Percentiles rank a stretch among this genome's conserved stretches.
These are phyloP conservation scores for Onthophagus taurus DNA, from an alignment of 1,140 invertebrate genomes.

Conservation along the genomic window DNA sequence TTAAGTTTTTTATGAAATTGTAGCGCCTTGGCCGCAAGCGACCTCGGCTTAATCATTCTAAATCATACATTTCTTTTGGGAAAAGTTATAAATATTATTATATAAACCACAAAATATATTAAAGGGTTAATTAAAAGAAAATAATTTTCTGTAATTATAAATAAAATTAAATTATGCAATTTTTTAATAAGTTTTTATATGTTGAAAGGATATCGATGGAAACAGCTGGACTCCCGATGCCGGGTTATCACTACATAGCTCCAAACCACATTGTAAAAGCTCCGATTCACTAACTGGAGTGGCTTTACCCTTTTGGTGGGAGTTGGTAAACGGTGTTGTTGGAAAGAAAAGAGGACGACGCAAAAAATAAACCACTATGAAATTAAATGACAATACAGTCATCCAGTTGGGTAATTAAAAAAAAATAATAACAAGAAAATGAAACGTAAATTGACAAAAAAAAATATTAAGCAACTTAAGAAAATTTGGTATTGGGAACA, in stretches of 20 bases:
- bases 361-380: neutral
- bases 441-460: no score
- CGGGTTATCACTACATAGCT: conserved; percentile 82
- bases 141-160: no score
- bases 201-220: conserved; percentile 85
- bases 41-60: no score
- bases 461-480: no score
- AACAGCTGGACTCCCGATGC: conserved; percentile 78
- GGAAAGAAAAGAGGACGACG: conserved; percentile 19
- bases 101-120: no score
- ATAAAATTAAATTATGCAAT: no score
- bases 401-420: neutral
- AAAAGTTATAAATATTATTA: no score
- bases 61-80: no score
- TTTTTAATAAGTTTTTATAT: neutral
- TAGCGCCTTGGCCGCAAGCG: no score
- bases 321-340: conserved; percentile 28
- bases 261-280: conserved; percentile 87
- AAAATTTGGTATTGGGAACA: no score
- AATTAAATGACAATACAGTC: neutral
- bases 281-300: conserved; percentile 65
- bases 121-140: no score
- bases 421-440: neutral
- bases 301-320: conserved; percentile 29
- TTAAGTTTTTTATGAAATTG: no score